Base-by-base conservation (phyloP, 2,888 invertebrate genomes). In the Cheiracanthium punctorium region DNA sequence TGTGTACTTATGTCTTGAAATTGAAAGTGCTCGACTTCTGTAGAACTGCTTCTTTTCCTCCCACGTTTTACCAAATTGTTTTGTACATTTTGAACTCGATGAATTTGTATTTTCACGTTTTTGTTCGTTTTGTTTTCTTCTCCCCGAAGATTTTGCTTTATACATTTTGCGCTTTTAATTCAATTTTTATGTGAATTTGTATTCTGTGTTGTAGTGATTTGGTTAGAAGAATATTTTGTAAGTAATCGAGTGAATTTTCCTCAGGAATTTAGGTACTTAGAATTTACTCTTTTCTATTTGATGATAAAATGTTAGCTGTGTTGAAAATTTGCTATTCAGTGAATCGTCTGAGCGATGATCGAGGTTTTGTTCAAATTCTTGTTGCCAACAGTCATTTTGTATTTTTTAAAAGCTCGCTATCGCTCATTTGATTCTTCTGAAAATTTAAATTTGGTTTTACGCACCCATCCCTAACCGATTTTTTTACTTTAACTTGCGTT, bases 221-320 rank as follows among this genome's bases (percentile, higher is more conserved):
- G 32, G 32, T 33, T 29, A 29, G 8, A 20, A 24, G 28, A 58
- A 32, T 71, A 20, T 71, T 20, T 7, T n/a, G n/a, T 1, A 58
- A 58, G 7, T 2, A 2, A 58, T 58, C 1, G 24, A 20, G 58
- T 58, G 24, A 5, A 58, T 65, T 65, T 71, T 71, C 71, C 82
- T 82, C 82, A 82, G 82, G 82, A 76, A 82, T 82, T 69, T 82
- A 82, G 76, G 76, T 82, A 76, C 82, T 82, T 82, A 76, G 70
- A n/a, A n/a, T n/a, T n/a, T n/a, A n/a, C n/a, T n/a, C n/a, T n/a
- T n/a, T n/a, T n/a, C n/a, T n/a, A n/a, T n/a, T n/a, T n/a, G n/a
- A n/a, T n/a, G n/a, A n/a, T n/a, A n/a, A n/a, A n/a, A n/a, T n/a
- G n/a, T n/a, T n/a, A n/a, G n/a, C n/a, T n/a, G n/a, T n/a, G n/a